A percentile compares a stretch with the other conserved stretches of the same genome.
Conservation (phyloP, 2,888 invertebrate genomes). For the Agrotis puta region DNA sequence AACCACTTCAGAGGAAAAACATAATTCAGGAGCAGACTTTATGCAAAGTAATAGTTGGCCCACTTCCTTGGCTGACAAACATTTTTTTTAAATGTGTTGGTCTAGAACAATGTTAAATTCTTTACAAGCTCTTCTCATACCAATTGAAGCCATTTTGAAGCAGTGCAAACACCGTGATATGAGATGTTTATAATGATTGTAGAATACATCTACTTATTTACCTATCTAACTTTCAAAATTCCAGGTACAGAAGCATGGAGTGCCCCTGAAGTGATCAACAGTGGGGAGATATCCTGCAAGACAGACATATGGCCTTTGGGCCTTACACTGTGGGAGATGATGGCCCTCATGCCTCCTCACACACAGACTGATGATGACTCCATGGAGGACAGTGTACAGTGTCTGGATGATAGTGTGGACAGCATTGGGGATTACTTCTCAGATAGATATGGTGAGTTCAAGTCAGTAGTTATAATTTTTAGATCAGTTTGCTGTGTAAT, state of each 20-base stretch:
- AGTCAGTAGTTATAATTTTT: not conserved
- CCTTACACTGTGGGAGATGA: slow-evolving; percentile 95
- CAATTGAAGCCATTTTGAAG: too few species aligned
- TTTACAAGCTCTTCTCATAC: too few species aligned
- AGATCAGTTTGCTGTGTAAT: not conserved
- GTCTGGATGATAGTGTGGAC: slow-evolving; percentile 67
- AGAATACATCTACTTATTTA: not conserved
- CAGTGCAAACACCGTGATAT: too few species aligned
- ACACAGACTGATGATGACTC: slow-evolving; percentile 75
- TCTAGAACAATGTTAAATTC: too few species aligned
- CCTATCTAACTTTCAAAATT: slow-evolving; percentile 18
- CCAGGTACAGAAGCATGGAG: slow-evolving; percentile 95
- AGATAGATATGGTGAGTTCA: slow-evolving; percentile 79
- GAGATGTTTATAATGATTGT: too few species aligned
- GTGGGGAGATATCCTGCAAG: slow-evolving; percentile 92
- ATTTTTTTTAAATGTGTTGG: too few species aligned
- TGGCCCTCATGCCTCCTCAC: slow-evolving; percentile 94
- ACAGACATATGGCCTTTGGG: slow-evolving; percentile 96
- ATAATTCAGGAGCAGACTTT: not conserved
- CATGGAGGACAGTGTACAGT: slow-evolving; percentile 73
- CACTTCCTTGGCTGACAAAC: too few species aligned
- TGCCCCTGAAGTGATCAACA: slow-evolving; percentile 94
- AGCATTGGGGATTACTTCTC: slow-evolving; percentile 75
- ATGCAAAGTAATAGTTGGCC: too few species aligned
- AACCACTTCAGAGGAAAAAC: not conserved